Evolutionary conservation across 2,888 invertebrate species (phyloP), one percentile per base, ranked within the genome.

Genomic region (Hymenopus coronatus): DNA sequence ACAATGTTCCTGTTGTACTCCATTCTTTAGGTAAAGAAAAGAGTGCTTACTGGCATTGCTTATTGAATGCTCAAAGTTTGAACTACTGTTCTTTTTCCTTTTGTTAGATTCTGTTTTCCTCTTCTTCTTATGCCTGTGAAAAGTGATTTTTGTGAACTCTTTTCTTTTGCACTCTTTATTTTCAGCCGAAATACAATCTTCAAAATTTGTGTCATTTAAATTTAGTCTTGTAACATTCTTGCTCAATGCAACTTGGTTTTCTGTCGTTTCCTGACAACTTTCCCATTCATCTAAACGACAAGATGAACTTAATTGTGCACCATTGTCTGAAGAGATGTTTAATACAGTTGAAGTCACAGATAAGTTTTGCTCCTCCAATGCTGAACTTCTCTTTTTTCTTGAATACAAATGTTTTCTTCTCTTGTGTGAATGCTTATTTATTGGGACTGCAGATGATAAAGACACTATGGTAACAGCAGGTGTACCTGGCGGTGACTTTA

Each of bases 131-230:
- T 88, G 84, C 82, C 88, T 84, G 14, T 88, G 89, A 84, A 89
- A 88, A 27, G 88, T 90, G 81, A 90, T 81, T 54, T 87, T 88
- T 27, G 88, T 89, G 28, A 82, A 27, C 40, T 30, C 82, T 33
- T 89, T 88, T 88, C 85, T 90, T 82, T 89, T 81, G 88, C 88
- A 81, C 46, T 89, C 88, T 82, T 87, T 89, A 81, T 89, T 90
- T 82, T 88, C 88, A 82, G 87, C 87, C 82, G 86, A 83, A 46
- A 87, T n/a, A 85, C 86, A 84, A 40, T 40, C 40, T 88, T 87
- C 86, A 70, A 33, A 27, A 87, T 70, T 87, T 81, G 15, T n/a
- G 20, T 28, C 25, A 70, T 54, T 87, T 25, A 81, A 33, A 87
- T 27, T 8, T 25, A 28, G 3, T 33, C 28, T 30, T 70, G 27